Evolutionary conservation across 1,140 invertebrate species (phyloP).

Genomic region (Physella acuta): DNA sequence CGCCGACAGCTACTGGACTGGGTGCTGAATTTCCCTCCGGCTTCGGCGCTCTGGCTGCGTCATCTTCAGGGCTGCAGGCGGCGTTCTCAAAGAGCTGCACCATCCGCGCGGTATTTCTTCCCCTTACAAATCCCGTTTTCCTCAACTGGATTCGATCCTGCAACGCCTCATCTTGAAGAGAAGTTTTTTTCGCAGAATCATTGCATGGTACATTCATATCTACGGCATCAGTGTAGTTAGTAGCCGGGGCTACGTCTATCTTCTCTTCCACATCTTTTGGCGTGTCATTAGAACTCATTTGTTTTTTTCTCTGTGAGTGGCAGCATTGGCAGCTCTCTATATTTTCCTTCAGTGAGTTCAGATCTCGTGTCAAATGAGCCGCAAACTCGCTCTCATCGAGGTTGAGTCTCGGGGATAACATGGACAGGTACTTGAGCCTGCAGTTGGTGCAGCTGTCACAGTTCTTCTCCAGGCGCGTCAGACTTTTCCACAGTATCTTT

Average conservation of each 20-base stretch:
- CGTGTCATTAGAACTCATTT: too few species aligned
- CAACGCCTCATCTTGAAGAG: background rate
- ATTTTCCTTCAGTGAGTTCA: too few species aligned
- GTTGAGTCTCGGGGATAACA: too few species aligned
- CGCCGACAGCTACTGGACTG: too few species aligned
- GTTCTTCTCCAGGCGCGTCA: conserved; percentile 6
- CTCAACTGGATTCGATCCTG: background rate
- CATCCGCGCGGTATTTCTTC: conserved; percentile 9
- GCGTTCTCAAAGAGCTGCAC: conserved; percentile 7
- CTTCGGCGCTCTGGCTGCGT: too few species aligned
- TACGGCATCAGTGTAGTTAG: background rate
- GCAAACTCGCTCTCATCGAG: too few species aligned
- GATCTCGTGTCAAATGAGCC: too few species aligned
- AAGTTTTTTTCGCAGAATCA: background rate
- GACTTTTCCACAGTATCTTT: conserved; percentile 9
- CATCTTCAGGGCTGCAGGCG: too few species aligned
- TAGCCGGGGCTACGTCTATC: background rate
- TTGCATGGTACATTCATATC: background rate
- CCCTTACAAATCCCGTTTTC: too few species aligned
- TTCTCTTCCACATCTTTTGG: background rate
- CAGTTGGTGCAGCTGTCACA: conserved; percentile 1
- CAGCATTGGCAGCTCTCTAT: too few species aligned
- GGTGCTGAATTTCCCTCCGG: too few species aligned
- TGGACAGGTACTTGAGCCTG: conserved; percentile 4
- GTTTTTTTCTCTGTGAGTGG: too few species aligned